Conservation (phyloP, 2,888 invertebrate species). For the Exephanes ischioxanthus region DNA sequence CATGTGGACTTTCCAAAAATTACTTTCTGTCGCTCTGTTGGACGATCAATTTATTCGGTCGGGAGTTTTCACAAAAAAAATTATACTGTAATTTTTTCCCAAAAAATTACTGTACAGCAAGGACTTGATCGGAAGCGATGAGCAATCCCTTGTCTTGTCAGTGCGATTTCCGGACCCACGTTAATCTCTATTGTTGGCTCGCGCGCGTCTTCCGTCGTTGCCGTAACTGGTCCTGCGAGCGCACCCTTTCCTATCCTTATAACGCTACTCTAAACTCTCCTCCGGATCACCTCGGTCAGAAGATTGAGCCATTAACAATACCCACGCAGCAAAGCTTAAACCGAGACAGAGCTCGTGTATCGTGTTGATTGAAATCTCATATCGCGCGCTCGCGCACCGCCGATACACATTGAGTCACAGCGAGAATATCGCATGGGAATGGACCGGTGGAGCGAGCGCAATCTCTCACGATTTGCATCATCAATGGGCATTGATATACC, state of each 20-base stretch:
- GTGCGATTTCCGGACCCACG: background rate
- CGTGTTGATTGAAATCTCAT: slow-evolving; percentile 52
- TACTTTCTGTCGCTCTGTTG: too few species aligned
- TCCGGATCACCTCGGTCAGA: background rate
- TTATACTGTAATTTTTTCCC: too few species aligned
- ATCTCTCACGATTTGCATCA: slow-evolving; percentile 56
- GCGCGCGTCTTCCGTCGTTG: slow-evolving; percentile 5
- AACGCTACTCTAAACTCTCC: slow-evolving; percentile 4
- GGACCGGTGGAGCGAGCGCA: slow-evolving; percentile 5
- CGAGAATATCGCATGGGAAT: slow-evolving; percentile 10
- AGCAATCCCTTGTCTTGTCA: background rate
- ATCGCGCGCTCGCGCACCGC: slow-evolving; percentile 4
- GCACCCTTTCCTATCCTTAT: background rate
- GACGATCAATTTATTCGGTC: too few species aligned
- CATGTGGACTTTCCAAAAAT: too few species aligned
- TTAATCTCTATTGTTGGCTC: background rate
- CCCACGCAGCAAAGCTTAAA: slow-evolving; percentile 39
- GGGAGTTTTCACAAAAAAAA: too few species aligned
- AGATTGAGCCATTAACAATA: slow-evolving; percentile 50
- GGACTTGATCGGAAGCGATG: background rate
- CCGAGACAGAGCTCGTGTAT: slow-evolving; percentile 12
- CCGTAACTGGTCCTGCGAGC: slow-evolving; percentile 5
- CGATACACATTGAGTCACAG: slow-evolving; percentile 47
- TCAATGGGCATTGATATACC: slow-evolving; percentile 65
- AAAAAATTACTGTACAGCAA: too few species aligned